phyloP scores from a whole-genome alignment of 2,797 vertebrate species.

The Aeoliscus strigatus region DNA sequence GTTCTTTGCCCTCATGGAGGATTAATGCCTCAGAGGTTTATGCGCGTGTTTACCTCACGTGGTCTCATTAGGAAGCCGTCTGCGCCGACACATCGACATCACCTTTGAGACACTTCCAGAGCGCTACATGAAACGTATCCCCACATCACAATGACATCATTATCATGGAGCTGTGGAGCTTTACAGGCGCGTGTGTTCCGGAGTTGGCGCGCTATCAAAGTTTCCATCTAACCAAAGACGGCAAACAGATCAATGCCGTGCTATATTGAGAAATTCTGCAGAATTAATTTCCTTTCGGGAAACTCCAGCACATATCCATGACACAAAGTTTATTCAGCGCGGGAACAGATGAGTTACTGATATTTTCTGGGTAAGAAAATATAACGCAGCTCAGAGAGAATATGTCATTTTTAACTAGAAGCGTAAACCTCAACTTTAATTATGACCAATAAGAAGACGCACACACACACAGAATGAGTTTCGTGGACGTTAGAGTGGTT shows the following conservation, averaged over 20 bases:
- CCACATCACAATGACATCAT: slow-evolving; percentile 21
- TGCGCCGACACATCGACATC: slow-evolving; percentile 21
- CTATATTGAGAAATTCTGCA: slow-evolving; percentile 39
- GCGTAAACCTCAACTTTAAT: slow-evolving; percentile 22
- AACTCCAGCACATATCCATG: slow-evolving; percentile 5
- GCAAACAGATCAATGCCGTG: slow-evolving; percentile 37
- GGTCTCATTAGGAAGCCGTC: slow-evolving; percentile 31
- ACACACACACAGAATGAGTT: no score
- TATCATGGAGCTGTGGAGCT: slow-evolving; percentile 16
- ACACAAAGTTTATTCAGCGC: slow-evolving; percentile 17
- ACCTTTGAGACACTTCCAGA: slow-evolving; percentile 17
- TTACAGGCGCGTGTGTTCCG: slow-evolving; percentile 25
- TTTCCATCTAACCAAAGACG: slow-evolving; percentile 29
- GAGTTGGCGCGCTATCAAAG: slow-evolving; percentile 28
- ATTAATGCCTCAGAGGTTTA: slow-evolving; percentile 2
- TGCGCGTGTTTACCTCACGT: slow-evolving; percentile 17
- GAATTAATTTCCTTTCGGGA: slow-evolving; percentile 36
- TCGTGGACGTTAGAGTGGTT: no score
- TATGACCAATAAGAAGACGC: slow-evolving; percentile 27
- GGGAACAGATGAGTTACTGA: slow-evolving; percentile 8
- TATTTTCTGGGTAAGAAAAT: slow-evolving; percentile 5
- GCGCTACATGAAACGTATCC: slow-evolving; percentile 16
- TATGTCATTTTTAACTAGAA: slow-evolving; percentile 25
- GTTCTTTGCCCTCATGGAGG: not conserved
- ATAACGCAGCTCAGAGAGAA: slow-evolving; percentile 18